Evolutionary conservation across 2,888 invertebrate species (phyloP).

Genomic region (Ennomos fuscantarius): DNA sequence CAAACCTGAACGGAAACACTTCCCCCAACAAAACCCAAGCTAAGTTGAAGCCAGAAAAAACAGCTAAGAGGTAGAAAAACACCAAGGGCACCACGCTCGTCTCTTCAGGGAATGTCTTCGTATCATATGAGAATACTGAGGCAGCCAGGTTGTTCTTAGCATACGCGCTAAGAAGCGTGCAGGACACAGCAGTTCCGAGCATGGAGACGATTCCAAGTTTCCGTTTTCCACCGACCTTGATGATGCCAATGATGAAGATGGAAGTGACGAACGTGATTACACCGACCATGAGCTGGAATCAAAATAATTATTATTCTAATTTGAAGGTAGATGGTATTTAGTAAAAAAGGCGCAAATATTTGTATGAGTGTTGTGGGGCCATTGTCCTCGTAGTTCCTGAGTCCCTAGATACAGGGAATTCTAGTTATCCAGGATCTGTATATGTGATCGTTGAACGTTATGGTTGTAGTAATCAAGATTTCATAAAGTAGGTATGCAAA

Average conservation of each 20-base stretch:
- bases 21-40: slow-evolving; percentile 85
- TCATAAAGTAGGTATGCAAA: no score
- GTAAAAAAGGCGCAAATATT: not conserved
- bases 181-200: slow-evolving; percentile 67
- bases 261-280: slow-evolving; percentile 73
- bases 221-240: slow-evolving; percentile 77
- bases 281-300: slow-evolving; percentile 73
- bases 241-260: slow-evolving; percentile 65
- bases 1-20: slow-evolving; percentile 84
- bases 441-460: no score
- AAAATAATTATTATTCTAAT: slow-evolving; percentile 11
- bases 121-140: slow-evolving; percentile 74
- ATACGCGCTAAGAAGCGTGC: slow-evolving; percentile 74
- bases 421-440: no score
- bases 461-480: no score
- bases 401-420: no score
- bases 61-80: slow-evolving; percentile 67
- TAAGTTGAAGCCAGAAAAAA: slow-evolving; percentile 71
- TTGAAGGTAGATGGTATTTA: not conserved
- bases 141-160: slow-evolving; percentile 61
- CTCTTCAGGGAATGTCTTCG: slow-evolving; percentile 65
- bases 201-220: slow-evolving; percentile 74
- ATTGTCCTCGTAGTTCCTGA: no score
- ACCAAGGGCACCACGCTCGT: slow-evolving; percentile 69
- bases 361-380: no score